Evolutionary conservation across 2,888 invertebrate species (phyloP).

Genomic region (Pemphredon lugubris): DNA sequence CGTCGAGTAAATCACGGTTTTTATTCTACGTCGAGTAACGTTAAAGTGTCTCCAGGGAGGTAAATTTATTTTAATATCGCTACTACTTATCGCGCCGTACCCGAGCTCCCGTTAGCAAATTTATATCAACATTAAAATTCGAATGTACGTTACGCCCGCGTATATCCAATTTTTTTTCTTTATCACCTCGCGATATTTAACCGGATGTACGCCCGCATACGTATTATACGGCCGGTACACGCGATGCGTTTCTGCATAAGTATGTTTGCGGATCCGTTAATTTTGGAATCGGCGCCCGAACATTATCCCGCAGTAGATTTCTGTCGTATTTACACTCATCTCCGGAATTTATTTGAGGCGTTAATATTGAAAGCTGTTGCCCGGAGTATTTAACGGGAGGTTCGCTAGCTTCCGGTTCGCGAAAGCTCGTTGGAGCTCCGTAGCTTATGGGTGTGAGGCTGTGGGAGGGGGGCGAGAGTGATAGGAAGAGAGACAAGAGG

Average conservation of each 20-base stretch:
- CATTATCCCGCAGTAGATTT: constrained; percentile 5
- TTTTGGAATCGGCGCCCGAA: neutral
- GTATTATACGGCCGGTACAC: no score
- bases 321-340: neutral
- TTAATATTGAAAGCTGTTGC: constrained; percentile 33
- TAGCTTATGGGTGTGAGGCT: constrained; percentile 12
- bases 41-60: no score
- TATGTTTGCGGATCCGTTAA: neutral
- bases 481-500: constrained; percentile 40
- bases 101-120: no score
- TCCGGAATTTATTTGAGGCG: constrained; percentile 7
- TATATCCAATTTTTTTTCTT: no score
- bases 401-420: constrained; percentile 19
- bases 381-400: constrained; percentile 20
- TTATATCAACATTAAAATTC: no score
- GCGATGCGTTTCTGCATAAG: neutral
- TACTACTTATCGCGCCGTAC: no score
- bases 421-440: constrained; percentile 34
- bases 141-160: no score
- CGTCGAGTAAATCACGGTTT: no score
- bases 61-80: no score
- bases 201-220: no score
- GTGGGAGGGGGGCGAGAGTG: constrained; percentile 8
- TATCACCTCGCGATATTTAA: no score
- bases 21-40: no score